These are phyloP conservation scores for Byasa hedistus DNA, from an alignment of 2,888 invertebrate genomes.

Conservation along the genomic window DNA sequence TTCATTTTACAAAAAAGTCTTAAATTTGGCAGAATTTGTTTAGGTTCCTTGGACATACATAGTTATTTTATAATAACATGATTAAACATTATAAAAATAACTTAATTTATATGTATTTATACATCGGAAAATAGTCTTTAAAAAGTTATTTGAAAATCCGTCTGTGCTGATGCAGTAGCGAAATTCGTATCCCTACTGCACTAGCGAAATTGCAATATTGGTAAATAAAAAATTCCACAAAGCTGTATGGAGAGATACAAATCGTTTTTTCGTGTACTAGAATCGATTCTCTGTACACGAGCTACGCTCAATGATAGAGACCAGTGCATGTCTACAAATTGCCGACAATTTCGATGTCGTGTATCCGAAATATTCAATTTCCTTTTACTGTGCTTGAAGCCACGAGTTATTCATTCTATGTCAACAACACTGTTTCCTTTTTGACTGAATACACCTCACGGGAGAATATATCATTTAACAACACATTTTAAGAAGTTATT, in stretches of 20 bases:
- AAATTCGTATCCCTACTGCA: no score
- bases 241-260: slow-evolving; percentile 15
- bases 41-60: no score
- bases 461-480: not conserved
- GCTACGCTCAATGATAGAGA: slow-evolving; percentile 2
- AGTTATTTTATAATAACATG: no score
- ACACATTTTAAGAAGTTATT: not conserved
- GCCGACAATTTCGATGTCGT: slow-evolving; percentile 3
- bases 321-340: slow-evolving; percentile 11
- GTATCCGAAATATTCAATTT: slow-evolving; percentile 9
- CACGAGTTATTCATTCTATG: not conserved
- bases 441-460: not conserved
- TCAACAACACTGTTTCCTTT: not conserved
- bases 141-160: no score
- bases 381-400: not conserved
- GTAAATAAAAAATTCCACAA: slow-evolving; percentile 17
- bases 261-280: slow-evolving; percentile 17
- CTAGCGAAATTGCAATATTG: not conserved
- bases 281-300: slow-evolving; percentile 14
- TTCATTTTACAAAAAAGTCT: no score
- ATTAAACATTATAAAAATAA: no score
- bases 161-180: no score
- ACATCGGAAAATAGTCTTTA: no score
- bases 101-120: no score
- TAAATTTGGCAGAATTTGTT: no score